Percentiles rank a stretch among this genome's conserved stretches.
Evolutionary conservation across 2,888 invertebrate species (phyloP).

Genomic region (Philereme transversata): DNA sequence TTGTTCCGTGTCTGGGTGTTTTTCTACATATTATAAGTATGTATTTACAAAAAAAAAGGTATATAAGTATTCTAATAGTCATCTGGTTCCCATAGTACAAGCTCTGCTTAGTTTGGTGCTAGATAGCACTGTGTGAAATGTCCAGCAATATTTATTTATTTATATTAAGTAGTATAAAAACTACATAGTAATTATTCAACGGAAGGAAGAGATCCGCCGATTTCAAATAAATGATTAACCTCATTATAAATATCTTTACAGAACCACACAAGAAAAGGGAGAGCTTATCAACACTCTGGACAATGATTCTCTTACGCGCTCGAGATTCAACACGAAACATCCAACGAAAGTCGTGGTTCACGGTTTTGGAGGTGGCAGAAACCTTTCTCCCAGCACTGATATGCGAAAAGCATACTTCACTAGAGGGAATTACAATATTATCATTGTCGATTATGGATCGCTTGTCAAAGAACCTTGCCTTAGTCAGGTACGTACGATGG

Average conservation of each 20-base stretch:
- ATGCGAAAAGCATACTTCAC: slow-evolving; percentile 92
- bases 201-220: too few species aligned
- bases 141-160: too few species aligned
- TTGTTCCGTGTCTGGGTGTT: too few species aligned
- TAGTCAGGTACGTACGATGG: slow-evolving; percentile 83
- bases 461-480: slow-evolving; percentile 93
- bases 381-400: slow-evolving; percentile 92
- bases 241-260: slow-evolving; percentile 54
- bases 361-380: slow-evolving; percentile 94
- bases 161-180: too few species aligned
- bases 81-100: too few species aligned
- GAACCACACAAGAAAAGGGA: slow-evolving; percentile 89
- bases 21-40: too few species aligned
- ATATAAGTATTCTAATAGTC: too few species aligned
- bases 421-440: slow-evolving; percentile 91
- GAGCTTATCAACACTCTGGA: slow-evolving; percentile 88
- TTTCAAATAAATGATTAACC: too few species aligned
- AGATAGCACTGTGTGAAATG: too few species aligned
- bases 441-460: slow-evolving; percentile 93
- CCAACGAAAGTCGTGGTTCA: slow-evolving; percentile 95
- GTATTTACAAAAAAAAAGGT: too few species aligned
- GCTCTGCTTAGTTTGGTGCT: too few species aligned
- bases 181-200: too few species aligned
- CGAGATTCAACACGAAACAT: slow-evolving; percentile 90
- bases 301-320: slow-evolving; percentile 87